Conservation (phyloP, 1,140 invertebrate species). For the Homalodisca vitripennis region DNA sequence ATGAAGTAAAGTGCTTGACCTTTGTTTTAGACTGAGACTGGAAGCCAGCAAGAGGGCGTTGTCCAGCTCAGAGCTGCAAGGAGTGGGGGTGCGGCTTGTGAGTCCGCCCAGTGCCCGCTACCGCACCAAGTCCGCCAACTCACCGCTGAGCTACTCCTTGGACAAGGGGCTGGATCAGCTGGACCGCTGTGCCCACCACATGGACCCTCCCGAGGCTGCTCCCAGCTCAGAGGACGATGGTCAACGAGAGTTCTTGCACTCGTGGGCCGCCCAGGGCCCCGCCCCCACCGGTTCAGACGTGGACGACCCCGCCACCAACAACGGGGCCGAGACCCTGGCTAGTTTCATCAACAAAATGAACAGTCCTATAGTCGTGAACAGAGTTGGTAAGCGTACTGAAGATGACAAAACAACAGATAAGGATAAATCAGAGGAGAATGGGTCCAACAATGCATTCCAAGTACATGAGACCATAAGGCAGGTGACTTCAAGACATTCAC, state of each 20-base stretch:
- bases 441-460: too few species aligned
- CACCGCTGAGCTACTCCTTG: constrained; percentile 50
- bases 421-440: too few species aligned
- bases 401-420: too few species aligned
- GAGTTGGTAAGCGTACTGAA: too few species aligned
- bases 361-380: background rate
- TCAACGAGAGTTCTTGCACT: constrained; percentile 7
- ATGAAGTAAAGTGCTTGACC: background rate
- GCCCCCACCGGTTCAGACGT: background rate
- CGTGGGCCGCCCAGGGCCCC: constrained; percentile 3
- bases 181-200: background rate
- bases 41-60: constrained; percentile 41
- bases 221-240: constrained; percentile 13
- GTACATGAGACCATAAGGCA: too few species aligned
- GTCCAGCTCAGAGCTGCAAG: background rate
- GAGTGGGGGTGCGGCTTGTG: background rate
- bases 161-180: constrained; percentile 52
- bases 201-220: background rate
- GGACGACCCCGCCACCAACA: too few species aligned
- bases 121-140: constrained; percentile 41
- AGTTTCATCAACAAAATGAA: constrained; percentile 20
- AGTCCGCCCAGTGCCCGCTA: constrained; percentile 39
- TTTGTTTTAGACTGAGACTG: constrained; percentile 31
- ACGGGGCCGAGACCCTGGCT: constrained; percentile 6
- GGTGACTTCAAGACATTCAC: too few species aligned